These are phyloP conservation scores for Drosophila subobscura DNA, from an alignment of 1,140 invertebrate genomes.

Conservation along the genomic window DNA sequence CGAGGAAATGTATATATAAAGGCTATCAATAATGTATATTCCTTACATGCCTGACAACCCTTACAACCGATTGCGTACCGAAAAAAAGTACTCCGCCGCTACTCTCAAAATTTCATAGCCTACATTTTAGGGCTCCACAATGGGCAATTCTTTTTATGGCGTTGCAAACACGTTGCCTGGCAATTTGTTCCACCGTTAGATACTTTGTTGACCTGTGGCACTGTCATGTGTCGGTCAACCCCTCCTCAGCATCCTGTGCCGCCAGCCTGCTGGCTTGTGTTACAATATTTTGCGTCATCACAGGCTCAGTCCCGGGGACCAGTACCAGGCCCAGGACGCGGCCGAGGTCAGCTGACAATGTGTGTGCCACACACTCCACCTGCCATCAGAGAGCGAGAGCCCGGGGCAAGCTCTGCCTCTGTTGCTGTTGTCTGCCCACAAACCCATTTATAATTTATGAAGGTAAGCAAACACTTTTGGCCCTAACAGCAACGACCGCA, in stretches of 20 bases:
- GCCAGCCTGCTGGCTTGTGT: slow-evolving; percentile 33
- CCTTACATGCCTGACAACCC: no score
- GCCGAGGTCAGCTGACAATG: slow-evolving; percentile 50
- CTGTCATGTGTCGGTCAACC: slow-evolving; percentile 30
- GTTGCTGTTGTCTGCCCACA: slow-evolving; percentile 56
- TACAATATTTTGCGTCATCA: slow-evolving; percentile 53
- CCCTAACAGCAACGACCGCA: slow-evolving; percentile 27
- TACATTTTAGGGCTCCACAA: no score
- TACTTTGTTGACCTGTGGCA: slow-evolving; percentile 44
- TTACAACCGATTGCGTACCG: no score
- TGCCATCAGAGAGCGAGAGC: slow-evolving; percentile 10
- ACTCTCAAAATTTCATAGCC: no score
- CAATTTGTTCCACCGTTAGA: slow-evolving; percentile 21
- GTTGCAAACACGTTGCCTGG: no score
- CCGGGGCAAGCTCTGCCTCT: slow-evolving; percentile 6
- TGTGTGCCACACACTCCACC: slow-evolving; percentile 30
- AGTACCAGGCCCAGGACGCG: background rate
- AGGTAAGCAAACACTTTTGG: slow-evolving; percentile 77
- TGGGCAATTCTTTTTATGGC: no score
- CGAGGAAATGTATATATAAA: no score
- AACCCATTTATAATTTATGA: slow-evolving; percentile 78
- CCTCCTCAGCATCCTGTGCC: slow-evolving; percentile 6
- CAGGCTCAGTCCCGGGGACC: slow-evolving; percentile 4
- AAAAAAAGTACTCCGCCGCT: no score
- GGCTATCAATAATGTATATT: no score